phyloP scores from a whole-genome alignment of 2,113 vertebrate species.

The Larimichthys polyactis region DNA sequence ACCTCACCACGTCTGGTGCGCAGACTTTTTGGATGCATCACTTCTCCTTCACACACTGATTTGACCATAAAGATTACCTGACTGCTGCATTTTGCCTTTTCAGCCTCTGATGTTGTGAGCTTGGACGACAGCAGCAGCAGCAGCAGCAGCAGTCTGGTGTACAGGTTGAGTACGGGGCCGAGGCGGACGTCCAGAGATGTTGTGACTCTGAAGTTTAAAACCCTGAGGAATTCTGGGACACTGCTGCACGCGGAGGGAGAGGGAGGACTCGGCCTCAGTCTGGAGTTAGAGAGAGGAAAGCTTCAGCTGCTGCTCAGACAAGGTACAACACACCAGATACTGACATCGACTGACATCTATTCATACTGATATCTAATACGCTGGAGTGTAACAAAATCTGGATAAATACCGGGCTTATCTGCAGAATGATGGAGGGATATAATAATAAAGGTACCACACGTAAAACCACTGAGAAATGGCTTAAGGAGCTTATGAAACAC shows the following conservation, averaged over 20 bases:
- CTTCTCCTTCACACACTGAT: neutral
- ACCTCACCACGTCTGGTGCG: neutral
- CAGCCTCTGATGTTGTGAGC: constrained; percentile 66
- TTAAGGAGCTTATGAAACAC: neutral
- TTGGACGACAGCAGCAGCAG: constrained; percentile 38
- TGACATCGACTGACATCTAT: neutral
- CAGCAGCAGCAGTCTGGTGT: constrained; percentile 45
- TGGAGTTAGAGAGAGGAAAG: constrained; percentile 68
- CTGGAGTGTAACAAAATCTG: neutral
- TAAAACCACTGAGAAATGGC: neutral
- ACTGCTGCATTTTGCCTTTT: neutral
- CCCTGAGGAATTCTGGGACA: constrained; percentile 66
- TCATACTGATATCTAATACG: neutral
- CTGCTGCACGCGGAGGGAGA: constrained; percentile 56
- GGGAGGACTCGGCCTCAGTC: constrained; percentile 46
- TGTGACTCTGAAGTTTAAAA: constrained; percentile 72
- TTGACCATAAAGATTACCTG: neutral
- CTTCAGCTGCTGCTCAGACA: constrained; percentile 46
- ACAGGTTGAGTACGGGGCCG: constrained; percentile 23
- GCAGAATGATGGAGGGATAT: neutral
- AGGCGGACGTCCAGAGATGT: constrained; percentile 35
- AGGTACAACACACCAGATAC: constrained; percentile 24
- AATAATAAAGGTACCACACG: neutral
- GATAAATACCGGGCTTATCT: neutral
- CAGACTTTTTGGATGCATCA: neutral